Evolutionary conservation across 2,113 vertebrate genomes (phyloP).

Genomic region (Oxyura jamaicensis): DNA sequence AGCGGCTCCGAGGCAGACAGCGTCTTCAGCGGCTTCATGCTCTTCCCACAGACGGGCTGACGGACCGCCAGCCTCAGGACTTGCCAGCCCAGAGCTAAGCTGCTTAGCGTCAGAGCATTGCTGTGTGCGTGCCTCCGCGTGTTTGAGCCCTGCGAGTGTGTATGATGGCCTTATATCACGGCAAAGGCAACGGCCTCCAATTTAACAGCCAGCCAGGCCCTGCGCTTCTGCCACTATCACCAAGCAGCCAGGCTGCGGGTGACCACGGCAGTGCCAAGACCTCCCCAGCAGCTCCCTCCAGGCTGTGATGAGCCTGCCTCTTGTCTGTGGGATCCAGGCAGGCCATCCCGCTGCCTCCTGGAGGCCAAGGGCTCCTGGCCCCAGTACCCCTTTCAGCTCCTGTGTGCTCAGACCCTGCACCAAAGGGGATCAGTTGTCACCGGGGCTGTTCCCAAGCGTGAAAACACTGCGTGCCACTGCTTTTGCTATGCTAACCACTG

Average conservation of each 20-base stretch:
- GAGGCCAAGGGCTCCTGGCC: not conserved
- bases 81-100: too few species aligned
- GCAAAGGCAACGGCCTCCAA: not conserved
- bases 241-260: not conserved
- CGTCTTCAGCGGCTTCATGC: slow-evolving; percentile 85
- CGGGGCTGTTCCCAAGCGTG: not conserved
- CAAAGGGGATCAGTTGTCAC: not conserved
- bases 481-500: not conserved
- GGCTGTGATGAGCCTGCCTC: not conserved
- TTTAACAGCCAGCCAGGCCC: not conserved
- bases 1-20: slow-evolving; percentile 53
- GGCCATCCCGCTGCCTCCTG: accelerated
- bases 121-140: accelerated
- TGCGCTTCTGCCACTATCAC: not conserved
- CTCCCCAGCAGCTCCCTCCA: not conserved
- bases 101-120: not conserved
- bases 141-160: not conserved
- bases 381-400: not conserved
- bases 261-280: not conserved
- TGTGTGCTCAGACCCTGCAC: not conserved
- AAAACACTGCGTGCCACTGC: not conserved
- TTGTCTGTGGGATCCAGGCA: not conserved
- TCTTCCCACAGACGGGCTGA: slow-evolving; percentile 53
- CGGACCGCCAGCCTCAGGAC: accelerated
- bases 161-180: not conserved